These are phyloP conservation scores for Latrodectus geometricus DNA, from an alignment of 1,140 invertebrate species.

Conservation along the genomic window DNA sequence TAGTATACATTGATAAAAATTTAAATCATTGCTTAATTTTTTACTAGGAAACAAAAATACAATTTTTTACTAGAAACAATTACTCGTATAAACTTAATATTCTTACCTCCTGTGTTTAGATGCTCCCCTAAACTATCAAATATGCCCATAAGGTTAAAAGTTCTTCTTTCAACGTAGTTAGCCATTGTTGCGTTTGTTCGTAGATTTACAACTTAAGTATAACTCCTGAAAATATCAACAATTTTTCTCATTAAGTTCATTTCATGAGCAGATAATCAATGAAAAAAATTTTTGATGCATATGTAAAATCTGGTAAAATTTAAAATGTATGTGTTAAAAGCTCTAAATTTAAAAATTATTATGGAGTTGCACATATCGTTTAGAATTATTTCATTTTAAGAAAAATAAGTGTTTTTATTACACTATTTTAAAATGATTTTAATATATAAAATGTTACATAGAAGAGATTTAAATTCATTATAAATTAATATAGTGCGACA, in stretches of 20 bases:
- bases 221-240: not conserved
- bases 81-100: not conserved
- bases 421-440: too few relatives aligned
- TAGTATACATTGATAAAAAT: too few relatives aligned
- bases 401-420: too few relatives aligned
- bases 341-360: not conserved
- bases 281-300: not conserved
- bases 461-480: too few relatives aligned
- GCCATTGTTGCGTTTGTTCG: slow-evolving; percentile 6
- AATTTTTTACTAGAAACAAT: not conserved
- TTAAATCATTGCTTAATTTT: not conserved
- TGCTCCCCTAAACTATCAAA: slow-evolving; percentile 49
- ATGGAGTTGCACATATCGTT: too few relatives aligned
- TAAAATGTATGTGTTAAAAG: not conserved
- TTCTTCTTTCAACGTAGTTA: slow-evolving; percentile 37
- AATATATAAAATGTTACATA: too few relatives aligned
- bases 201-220: not conserved
- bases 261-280: not conserved
- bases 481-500: too few relatives aligned
- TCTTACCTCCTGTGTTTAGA: slow-evolving; percentile 49
- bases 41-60: not conserved
- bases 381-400: too few relatives aligned
- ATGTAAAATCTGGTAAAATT: not conserved
- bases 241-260: not conserved
- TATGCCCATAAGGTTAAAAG: slow-evolving; percentile 45